Percentiles rank a stretch among this genome's conserved stretches.
Conservation (phyloP, 2,797 vertebrate species). For the Dendrocincla fuliginosa region DNA sequence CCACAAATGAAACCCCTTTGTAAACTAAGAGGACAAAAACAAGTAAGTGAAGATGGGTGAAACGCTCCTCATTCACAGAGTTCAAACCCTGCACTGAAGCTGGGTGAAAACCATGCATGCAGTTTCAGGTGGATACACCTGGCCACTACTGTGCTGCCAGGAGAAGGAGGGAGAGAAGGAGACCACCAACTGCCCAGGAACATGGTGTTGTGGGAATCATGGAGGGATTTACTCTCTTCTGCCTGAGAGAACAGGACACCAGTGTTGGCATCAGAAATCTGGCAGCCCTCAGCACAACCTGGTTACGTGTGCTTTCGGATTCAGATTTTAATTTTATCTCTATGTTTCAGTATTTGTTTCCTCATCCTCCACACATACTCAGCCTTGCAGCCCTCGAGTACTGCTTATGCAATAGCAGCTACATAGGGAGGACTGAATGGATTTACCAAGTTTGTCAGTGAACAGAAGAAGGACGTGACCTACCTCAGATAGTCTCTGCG, state of each 20-base stretch:
- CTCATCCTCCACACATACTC: rapidly evolving
- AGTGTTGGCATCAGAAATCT: neutral
- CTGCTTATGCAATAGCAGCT: neutral
- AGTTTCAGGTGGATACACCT: rapidly evolving
- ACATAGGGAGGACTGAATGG: neutral
- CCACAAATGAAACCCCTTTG: neutral
- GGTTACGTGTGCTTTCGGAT: rapidly evolving
- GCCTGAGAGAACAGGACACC: neutral
- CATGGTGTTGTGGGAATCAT: rapidly evolving
- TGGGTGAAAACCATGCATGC: rapidly evolving
- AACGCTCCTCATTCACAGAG: rapidly evolving
- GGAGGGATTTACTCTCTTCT: rapidly evolving
- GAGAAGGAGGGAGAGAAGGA: neutral
- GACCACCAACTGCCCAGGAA: neutral
- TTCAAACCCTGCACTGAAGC: neutral
- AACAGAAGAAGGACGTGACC: neutral
- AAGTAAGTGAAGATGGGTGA: rapidly evolving
- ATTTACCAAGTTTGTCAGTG: neutral
- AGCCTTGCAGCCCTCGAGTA: neutral
- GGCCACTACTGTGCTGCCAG: rapidly evolving
- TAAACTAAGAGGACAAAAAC: rapidly evolving
- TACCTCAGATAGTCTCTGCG: constrained; percentile 98
- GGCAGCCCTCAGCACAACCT: rapidly evolving
- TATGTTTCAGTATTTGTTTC: neutral
- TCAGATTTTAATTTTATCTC: neutral